These are phyloP conservation scores for Porites lutea DNA, from an alignment of 64 coral and sea anemone genomes.

Conservation along the genomic window DNA sequence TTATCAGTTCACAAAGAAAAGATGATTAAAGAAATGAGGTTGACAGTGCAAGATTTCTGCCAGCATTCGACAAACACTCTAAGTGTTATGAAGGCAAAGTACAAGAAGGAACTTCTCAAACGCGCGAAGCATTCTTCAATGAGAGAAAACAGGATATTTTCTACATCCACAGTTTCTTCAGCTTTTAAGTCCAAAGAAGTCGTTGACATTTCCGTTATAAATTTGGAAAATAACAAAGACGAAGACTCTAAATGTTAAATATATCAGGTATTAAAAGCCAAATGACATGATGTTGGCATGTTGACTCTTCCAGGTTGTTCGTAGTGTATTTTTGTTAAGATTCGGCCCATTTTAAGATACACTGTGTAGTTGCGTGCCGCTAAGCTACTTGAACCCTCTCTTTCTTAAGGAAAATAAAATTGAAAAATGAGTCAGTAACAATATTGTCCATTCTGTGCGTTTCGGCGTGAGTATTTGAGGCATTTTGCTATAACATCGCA, in stretches of 20 bases:
- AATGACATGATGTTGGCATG: neutral
- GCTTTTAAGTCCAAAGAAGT: neutral
- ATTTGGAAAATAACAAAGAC: neutral
- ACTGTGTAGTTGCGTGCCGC: neutral
- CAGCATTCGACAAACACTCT: neutral
- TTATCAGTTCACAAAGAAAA: conserved; percentile 4
- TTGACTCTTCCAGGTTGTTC: neutral
- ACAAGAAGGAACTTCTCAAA: conserved; percentile 6
- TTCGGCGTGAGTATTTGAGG: conserved; percentile 1
- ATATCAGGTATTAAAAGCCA: neutral
- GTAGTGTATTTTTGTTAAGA: neutral
- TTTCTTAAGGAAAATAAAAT: conserved; percentile 3
- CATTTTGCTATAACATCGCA: conserved; percentile 1
- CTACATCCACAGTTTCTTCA: neutral
- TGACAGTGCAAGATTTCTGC: conserved; percentile 1
- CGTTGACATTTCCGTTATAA: conserved; percentile 4
- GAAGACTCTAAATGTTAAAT: neutral
- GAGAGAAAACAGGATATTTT: neutral
- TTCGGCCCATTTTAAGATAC: neutral
- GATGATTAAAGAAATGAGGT: conserved; percentile 31
- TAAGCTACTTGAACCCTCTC: neutral
- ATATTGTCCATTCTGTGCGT: neutral
- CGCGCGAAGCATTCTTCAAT: neutral
- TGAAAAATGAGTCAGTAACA: neutral
- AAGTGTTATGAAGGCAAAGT: neutral